Conservation (phyloP, 2,888 invertebrate genomes). For the Ethmia dodecea region DNA sequence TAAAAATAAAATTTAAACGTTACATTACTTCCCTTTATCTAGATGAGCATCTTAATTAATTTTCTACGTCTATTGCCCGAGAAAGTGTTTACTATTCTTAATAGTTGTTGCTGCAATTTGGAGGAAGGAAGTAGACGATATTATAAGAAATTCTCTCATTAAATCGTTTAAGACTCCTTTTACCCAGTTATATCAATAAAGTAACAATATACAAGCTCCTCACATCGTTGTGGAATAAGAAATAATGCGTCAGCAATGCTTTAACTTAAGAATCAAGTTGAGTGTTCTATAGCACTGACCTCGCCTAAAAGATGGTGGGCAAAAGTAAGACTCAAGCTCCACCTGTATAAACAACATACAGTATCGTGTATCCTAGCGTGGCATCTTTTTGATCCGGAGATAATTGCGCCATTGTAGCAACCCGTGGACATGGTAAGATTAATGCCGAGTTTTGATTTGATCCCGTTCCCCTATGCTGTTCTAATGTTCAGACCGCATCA, state of each 20-base stretch:
- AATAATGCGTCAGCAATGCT: too few species aligned
- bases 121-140: not conserved
- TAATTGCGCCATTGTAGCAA: slow-evolving; percentile 47
- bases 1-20: slow-evolving; percentile 13
- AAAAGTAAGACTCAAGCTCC: slow-evolving; percentile 14
- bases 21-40: slow-evolving; percentile 35
- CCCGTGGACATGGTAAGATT: slow-evolving; percentile 12
- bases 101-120: not conserved
- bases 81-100: slow-evolving; percentile 25
- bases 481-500: too few species aligned
- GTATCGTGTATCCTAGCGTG: slow-evolving; percentile 14
- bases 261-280: too few species aligned
- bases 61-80: slow-evolving; percentile 25
- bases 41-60: slow-evolving; percentile 47
- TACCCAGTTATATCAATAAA: too few species aligned
- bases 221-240: too few species aligned
- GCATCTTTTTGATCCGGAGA: slow-evolving; percentile 30
- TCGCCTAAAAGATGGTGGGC: too few species aligned
- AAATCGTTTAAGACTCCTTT: too few species aligned
- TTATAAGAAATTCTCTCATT: too few species aligned
- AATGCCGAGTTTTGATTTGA: slow-evolving; percentile 12
- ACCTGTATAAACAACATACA: slow-evolving; percentile 22
- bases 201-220: too few species aligned
- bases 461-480: too few species aligned
- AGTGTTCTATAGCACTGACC: too few species aligned